A percentile compares a stretch with the other conserved stretches of the same genome.
Evolutionary conservation across 2,113 vertebrate species (phyloP).

Genomic region (Bombycilla garrulus): DNA sequence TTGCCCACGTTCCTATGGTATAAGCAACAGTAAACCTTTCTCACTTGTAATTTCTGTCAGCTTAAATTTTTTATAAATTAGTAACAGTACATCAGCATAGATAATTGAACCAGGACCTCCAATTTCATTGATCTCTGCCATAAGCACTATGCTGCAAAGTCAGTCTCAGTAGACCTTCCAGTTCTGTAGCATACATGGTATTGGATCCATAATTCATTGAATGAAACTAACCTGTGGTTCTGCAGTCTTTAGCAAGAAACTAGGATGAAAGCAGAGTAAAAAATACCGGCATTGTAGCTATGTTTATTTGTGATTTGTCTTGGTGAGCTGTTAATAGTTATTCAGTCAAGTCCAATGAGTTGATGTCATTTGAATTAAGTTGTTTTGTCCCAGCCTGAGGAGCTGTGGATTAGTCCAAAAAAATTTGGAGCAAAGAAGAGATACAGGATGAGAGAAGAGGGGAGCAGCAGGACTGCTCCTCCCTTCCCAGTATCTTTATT

Average conservation of each 20-base stretch:
- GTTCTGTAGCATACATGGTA: not conserved
- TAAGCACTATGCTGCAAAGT: not conserved
- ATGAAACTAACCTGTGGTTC: not conserved
- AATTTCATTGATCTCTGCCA: not conserved
- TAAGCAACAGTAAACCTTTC: not conserved
- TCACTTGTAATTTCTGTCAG: not conserved
- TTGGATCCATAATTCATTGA: not conserved
- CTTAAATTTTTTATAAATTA: not conserved
- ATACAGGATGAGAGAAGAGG: not conserved
- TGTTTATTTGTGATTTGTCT: not conserved
- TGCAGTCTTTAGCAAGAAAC: not conserved
- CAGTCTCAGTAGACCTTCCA: not conserved
- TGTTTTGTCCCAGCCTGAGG: slow-evolving; percentile 3
- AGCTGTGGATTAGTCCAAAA: not conserved
- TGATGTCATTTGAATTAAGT: not conserved
- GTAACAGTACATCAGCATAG: not conserved
- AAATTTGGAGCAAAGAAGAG: slow-evolving; percentile 30
- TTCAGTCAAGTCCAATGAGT: not conserved
- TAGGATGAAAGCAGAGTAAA: not conserved
- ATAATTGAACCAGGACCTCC: not conserved
- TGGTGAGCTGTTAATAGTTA: not conserved
- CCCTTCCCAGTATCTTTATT: not conserved
- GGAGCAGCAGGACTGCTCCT: not conserved
- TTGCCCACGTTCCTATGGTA: not conserved
- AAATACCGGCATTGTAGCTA: not conserved